Conservation (phyloP, 2,888 invertebrate species). For the Neuroscelio doddi region DNA sequence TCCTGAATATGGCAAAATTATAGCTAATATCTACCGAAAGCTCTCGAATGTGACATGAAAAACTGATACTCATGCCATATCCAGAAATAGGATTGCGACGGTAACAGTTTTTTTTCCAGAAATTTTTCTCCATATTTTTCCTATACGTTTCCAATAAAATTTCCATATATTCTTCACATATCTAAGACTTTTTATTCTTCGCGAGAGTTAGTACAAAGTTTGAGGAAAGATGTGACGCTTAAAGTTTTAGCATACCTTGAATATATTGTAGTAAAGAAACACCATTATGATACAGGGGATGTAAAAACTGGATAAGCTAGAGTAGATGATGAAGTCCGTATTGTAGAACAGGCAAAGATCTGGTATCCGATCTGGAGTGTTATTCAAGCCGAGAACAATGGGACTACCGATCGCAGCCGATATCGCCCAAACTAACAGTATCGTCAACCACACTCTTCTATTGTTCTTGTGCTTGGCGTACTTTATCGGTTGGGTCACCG, state of each 20-base stretch:
- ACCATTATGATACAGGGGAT: slow-evolving; percentile 99
- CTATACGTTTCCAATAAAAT: no score
- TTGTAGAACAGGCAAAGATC: slow-evolving; percentile 97
- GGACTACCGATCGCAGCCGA: slow-evolving; percentile 96
- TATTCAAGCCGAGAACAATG: slow-evolving; percentile 95
- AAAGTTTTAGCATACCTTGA: slow-evolving; percentile 81
- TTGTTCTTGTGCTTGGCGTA: slow-evolving; percentile 99
- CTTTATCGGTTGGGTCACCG: slow-evolving; percentile 98
- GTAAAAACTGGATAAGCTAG: slow-evolving; percentile 98
- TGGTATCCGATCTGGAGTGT: slow-evolving; percentile 87
- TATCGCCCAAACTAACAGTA: slow-evolving; percentile 96
- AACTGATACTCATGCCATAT: no score
- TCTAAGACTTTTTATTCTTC: no score
- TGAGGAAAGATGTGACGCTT: no score
- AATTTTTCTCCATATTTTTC: no score
- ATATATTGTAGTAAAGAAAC: slow-evolving; percentile 97
- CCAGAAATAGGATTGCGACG: no score
- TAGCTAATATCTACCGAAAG: no score
- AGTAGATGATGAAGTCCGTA: slow-evolving; percentile 97
- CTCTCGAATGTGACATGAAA: no score
- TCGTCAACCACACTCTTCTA: slow-evolving; percentile 93
- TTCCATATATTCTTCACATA: no score
- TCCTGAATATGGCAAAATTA: no score
- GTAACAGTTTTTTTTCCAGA: no score
- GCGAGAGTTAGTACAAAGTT: no score